Evolutionary conservation across 1,140 invertebrate species (phyloP).

Genomic region (Diorhabda elongata): DNA sequence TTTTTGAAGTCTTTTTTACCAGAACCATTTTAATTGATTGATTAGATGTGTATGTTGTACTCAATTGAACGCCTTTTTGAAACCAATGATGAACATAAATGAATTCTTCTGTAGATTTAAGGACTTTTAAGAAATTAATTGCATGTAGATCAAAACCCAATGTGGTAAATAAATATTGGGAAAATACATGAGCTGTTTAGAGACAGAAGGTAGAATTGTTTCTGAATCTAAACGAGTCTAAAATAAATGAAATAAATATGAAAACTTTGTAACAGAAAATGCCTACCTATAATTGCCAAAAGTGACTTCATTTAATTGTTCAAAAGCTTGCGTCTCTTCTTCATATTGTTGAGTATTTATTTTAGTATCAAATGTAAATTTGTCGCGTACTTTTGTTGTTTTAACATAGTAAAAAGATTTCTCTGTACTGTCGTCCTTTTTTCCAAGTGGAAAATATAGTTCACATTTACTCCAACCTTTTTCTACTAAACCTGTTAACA

Average conservation of each 20-base stretch:
- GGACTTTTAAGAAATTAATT: too few relatives aligned
- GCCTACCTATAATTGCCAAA: conserved; percentile 34
- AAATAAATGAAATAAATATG: background rate
- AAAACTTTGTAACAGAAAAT: background rate
- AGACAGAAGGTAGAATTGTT: too few relatives aligned
- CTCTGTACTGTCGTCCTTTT: conserved; percentile 24
- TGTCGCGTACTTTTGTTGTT: conserved; percentile 37
- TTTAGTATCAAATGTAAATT: conserved; percentile 40
- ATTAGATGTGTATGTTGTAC: too few relatives aligned
- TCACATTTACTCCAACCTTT: conserved; percentile 82
- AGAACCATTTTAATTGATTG: too few relatives aligned
- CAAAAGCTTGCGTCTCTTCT: conserved; percentile 39
- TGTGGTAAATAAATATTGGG: too few relatives aligned
- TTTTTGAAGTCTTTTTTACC: too few relatives aligned
- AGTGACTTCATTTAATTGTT: conserved; percentile 38
- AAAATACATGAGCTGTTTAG: too few relatives aligned
- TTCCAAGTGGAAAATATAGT: conserved; percentile 69
- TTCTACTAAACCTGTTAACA: conserved; percentile 84
- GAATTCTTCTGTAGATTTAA: too few relatives aligned
- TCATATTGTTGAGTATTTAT: conserved; percentile 28
- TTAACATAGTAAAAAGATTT: conserved; percentile 37
- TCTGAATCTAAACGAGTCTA: background rate
- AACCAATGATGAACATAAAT: too few relatives aligned
- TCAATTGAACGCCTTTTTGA: too few relatives aligned
- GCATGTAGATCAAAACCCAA: too few relatives aligned